Evolutionary conservation across 1,140 invertebrate species (phyloP).

Genomic region (Triops cancriformis): DNA sequence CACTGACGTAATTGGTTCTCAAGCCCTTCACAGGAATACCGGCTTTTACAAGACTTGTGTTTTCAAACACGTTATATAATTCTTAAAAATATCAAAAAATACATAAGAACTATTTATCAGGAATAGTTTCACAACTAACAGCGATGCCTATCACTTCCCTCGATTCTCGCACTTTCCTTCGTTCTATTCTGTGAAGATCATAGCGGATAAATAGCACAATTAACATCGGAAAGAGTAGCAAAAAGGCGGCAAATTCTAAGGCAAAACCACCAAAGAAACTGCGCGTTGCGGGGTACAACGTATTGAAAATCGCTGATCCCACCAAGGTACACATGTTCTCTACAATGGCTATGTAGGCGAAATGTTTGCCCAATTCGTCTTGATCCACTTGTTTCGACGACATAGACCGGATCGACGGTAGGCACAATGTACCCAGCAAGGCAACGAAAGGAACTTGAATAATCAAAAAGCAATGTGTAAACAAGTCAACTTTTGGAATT

Average conservation of each 20-base stretch:
- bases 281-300: slow-evolving; percentile 40
- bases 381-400: slow-evolving; percentile 41
- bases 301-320: slow-evolving; percentile 40
- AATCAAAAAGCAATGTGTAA: slow-evolving; percentile 24
- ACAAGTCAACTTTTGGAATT: background rate
- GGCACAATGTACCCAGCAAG: slow-evolving; percentile 41
- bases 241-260: slow-evolving; percentile 36
- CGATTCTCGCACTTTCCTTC: background rate
- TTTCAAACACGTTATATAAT: background rate
- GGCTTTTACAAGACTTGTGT: too few species aligned
- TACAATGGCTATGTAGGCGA: slow-evolving; percentile 40
- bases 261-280: slow-evolving; percentile 36
- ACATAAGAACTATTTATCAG: background rate
- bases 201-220: slow-evolving; percentile 28
- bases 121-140: background rate
- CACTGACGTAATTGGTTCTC: too few species aligned
- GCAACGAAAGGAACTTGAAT: slow-evolving; percentile 39
- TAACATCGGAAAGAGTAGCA: slow-evolving; percentile 33
- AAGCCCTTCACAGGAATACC: too few species aligned
- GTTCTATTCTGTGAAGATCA: background rate
- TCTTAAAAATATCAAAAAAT: background rate
- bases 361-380: slow-evolving; percentile 44
- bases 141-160: background rate
- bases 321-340: slow-evolving; percentile 40
- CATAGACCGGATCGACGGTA: slow-evolving; percentile 41